phyloP scores from a whole-genome alignment of 2,797 vertebrate species.

The Poecilia velifera region DNA sequence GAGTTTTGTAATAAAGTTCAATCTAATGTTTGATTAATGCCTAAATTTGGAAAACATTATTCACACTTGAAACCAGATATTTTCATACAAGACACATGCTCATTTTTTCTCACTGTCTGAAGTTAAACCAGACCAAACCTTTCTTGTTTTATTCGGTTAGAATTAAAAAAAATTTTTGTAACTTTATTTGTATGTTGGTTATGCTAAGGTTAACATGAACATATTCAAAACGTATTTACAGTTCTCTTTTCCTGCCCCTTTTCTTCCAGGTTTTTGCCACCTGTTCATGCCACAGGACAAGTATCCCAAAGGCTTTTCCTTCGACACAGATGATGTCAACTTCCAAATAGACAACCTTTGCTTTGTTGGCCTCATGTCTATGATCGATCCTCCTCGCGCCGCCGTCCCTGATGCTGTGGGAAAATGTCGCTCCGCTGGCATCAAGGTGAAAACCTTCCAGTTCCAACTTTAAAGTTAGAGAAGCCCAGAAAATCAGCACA shows the following conservation, averaged over 20 bases:
- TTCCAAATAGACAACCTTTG: conserved; percentile 91
- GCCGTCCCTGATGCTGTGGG: conserved; percentile 92
- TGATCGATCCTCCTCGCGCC: conserved; percentile 92
- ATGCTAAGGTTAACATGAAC: neutral
- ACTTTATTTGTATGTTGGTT: neutral
- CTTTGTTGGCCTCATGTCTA: conserved; percentile 94
- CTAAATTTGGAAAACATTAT: too few species aligned
- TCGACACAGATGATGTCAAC: conserved; percentile 92
- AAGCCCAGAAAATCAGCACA: neutral
- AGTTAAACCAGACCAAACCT: too few species aligned
- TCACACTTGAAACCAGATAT: too few species aligned
- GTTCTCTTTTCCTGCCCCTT: neutral
- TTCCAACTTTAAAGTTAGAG: conserved; percentile 25
- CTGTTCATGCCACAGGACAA: conserved; percentile 87
- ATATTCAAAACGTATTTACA: neutral
- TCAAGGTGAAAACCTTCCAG: conserved; percentile 78
- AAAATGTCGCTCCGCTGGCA: conserved; percentile 91
- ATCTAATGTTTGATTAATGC: too few species aligned
- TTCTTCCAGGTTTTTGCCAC: conserved; percentile 91
- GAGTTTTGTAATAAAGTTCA: too few species aligned
- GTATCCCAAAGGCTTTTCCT: conserved; percentile 92
- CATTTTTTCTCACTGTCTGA: too few species aligned
- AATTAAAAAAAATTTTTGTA: too few species aligned
- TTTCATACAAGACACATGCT: too few species aligned
- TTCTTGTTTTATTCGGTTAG: too few species aligned